Conservation (phyloP, 1,140 invertebrate genomes). For the Neuroterus valhalla region DNA sequence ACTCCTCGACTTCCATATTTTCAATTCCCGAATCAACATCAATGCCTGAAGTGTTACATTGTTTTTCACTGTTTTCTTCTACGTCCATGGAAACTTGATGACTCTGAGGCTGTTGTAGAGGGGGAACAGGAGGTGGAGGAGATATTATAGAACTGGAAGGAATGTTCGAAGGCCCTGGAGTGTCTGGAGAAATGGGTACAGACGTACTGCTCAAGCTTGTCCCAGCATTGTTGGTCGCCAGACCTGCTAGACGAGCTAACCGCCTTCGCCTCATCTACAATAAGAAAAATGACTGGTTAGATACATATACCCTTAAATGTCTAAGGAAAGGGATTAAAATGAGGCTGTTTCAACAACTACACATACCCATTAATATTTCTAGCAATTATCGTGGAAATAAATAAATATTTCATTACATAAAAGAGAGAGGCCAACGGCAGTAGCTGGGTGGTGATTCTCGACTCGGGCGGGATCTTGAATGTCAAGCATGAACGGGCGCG, state of each 20-base stretch:
- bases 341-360: too few relatives aligned
- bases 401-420: too few relatives aligned
- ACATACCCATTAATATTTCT: too few relatives aligned
- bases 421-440: too few relatives aligned
- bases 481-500: too few relatives aligned
- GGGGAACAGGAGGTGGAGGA: conserved; percentile 44
- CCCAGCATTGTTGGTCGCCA: conserved; percentile 60
- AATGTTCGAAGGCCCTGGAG: conserved; percentile 64
- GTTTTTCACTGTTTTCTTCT: conserved; percentile 75
- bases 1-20: conserved; percentile 83
- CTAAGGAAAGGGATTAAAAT: background rate
- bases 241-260: conserved; percentile 79
- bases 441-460: too few relatives aligned
- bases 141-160: conserved; percentile 54
- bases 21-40: conserved; percentile 86
- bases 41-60: conserved; percentile 73
- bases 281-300: conserved; percentile 40
- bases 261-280: conserved; percentile 81
- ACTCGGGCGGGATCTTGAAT: too few relatives aligned
- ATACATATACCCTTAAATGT: conserved; percentile 27
- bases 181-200: conserved; percentile 54
- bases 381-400: too few relatives aligned
- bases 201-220: conserved; percentile 44
- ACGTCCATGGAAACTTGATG: conserved; percentile 77
- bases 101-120: conserved; percentile 53